Evolutionary conservation across 2,888 invertebrate species (phyloP).

Genomic region (Tuta absoluta): DNA sequence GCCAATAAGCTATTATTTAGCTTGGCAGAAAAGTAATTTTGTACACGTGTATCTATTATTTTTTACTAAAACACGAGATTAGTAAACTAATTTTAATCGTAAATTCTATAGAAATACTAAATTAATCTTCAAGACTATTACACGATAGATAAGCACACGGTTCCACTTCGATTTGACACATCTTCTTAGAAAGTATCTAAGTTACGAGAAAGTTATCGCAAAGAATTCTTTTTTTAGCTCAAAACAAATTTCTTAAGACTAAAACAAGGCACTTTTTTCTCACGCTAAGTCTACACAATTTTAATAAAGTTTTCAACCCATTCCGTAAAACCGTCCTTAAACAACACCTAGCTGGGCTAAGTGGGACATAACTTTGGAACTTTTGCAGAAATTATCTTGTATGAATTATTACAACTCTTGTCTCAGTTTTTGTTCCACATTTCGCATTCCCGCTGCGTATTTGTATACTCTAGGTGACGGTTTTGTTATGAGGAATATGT

Average conservation of each 20-base stretch:
- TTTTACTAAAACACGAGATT: too few species aligned
- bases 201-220: too few species aligned
- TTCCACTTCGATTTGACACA: too few species aligned
- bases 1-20: too few species aligned
- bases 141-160: too few species aligned
- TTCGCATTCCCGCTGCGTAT: constrained; percentile 5
- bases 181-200: too few species aligned
- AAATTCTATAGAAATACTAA: too few species aligned
- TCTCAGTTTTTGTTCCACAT: constrained; percentile 16
- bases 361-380: constrained; percentile 18
- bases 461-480: neutral
- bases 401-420: constrained; percentile 22
- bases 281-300: constrained; percentile 11
- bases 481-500: neutral
- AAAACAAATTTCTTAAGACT: neutral
- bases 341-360: constrained; percentile 14
- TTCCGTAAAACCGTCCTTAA: constrained; percentile 1
- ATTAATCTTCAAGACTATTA: too few species aligned
- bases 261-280: neutral
- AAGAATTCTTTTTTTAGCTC: too few species aligned
- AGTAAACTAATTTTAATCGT: too few species aligned
- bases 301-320: constrained; percentile 14
- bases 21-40: too few species aligned
- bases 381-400: constrained; percentile 15
- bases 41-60: too few species aligned